Percentiles rank a stretch among this genome's conserved stretches.
phyloP scores from a whole-genome alignment of 2,797 vertebrate species.

The Acanthornis magna region DNA sequence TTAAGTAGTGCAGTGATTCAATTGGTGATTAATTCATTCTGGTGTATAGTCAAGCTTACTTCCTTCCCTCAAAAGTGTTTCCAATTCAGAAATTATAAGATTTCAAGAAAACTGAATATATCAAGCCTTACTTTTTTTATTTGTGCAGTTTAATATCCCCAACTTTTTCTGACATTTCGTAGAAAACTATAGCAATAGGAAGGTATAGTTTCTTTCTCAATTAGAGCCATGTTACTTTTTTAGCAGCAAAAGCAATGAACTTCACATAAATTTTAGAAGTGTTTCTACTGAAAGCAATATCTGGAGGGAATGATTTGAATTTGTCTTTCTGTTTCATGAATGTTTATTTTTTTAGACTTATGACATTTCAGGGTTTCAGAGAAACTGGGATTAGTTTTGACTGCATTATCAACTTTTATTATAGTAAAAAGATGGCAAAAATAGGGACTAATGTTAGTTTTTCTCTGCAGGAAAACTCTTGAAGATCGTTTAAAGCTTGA shows the following conservation, averaged over 20 bases:
- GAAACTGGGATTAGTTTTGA: background rate
- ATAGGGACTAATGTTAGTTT: conserved; percentile 1
- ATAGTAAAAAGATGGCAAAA: conserved; percentile 1
- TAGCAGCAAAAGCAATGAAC: background rate
- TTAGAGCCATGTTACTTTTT: background rate
- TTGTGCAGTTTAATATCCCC: background rate
- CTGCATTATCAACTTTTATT: background rate
- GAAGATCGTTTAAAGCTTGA: conserved; percentile 91
- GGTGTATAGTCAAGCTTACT: background rate
- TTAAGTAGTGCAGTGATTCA: background rate
- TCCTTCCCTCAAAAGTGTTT: background rate
- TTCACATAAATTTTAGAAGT: background rate
- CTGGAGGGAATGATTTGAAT: background rate
- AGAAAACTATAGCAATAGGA: background rate
- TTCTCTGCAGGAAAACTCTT: conserved; percentile 84
- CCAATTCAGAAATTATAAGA: background rate
- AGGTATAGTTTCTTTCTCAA: background rate
- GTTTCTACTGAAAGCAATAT: background rate
- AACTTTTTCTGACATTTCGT: background rate
- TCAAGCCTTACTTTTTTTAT: background rate
- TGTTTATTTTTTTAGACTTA: background rate
- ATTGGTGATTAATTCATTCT: background rate
- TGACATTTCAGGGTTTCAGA: background rate
- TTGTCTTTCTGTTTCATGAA: background rate
- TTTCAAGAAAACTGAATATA: background rate